phyloP scores from a whole-genome alignment of 1,140 invertebrate species.

The Lucilia sericata region DNA sequence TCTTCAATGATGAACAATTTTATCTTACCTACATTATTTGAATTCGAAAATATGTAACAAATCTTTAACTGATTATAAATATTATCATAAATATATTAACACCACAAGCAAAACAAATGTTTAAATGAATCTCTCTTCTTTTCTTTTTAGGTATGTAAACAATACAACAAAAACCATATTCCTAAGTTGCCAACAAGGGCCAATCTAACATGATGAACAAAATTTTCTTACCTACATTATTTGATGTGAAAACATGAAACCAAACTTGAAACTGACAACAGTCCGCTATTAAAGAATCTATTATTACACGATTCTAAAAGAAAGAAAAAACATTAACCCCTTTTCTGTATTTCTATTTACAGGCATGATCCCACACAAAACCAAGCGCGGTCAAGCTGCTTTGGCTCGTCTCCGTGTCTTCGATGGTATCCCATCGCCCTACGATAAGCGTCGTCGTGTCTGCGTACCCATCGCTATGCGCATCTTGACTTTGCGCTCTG shows the following conservation, averaged over 20 bases:
- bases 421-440: slow-evolving; percentile 97
- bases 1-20: slow-evolving; percentile 58
- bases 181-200: not conserved
- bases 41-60: slow-evolving; percentile 64
- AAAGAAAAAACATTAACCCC: not conserved
- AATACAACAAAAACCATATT: not conserved
- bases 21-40: slow-evolving; percentile 74
- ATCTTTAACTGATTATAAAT: slow-evolving; percentile 38
- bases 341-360: slow-evolving; percentile 51
- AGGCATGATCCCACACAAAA: slow-evolving; percentile 99
- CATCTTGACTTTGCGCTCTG: slow-evolving; percentile 94
- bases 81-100: not conserved
- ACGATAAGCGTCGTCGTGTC: slow-evolving; percentile 92
- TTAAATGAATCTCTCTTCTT: slow-evolving; percentile 29
- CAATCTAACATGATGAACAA: slow-evolving; percentile 54
- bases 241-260: slow-evolving; percentile 69
- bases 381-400: slow-evolving; percentile 92
- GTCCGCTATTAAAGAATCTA: not conserved
- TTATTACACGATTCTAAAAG: too few species aligned
- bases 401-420: slow-evolving; percentile 91
- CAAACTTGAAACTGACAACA: slow-evolving; percentile 14
- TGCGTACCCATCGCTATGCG: slow-evolving; percentile 96
- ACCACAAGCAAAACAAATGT: not conserved
- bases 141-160: slow-evolving; percentile 58
- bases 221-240: slow-evolving; percentile 77